phyloP scores from a whole-genome alignment of 2,888 invertebrate genomes.

The Perithous albicinctus region DNA sequence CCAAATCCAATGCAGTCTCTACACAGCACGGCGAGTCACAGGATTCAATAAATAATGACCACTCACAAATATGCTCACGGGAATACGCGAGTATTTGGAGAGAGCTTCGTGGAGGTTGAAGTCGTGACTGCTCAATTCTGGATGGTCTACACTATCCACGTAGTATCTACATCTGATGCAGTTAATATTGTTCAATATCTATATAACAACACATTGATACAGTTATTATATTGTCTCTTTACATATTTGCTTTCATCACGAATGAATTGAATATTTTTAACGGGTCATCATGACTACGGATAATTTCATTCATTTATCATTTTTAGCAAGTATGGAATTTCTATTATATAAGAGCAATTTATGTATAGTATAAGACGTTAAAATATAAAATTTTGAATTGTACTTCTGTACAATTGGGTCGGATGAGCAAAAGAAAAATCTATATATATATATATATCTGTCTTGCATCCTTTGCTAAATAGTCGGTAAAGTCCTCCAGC shows the following conservation, averaged over 20 bases:
- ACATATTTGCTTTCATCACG: too few relatives aligned
- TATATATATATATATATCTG: too few relatives aligned
- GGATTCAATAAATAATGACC: constrained; percentile 70
- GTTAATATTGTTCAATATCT: neutral
- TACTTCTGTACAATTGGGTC: too few relatives aligned
- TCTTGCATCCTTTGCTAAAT: neutral
- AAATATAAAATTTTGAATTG: too few relatives aligned
- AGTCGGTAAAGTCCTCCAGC: too few relatives aligned
- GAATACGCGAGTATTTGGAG: constrained; percentile 27
- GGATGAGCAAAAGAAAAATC: neutral
- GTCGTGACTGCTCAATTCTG: constrained; percentile 12
- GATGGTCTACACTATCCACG: neutral
- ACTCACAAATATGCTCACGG: constrained; percentile 61
- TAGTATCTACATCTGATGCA: constrained; percentile 3
- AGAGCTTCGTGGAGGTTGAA: constrained; percentile 8
- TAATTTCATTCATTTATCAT: too few relatives aligned
- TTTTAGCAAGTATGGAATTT: too few relatives aligned
- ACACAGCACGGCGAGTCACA: constrained; percentile 61
- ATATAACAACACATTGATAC: neutral
- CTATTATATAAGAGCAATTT: too few relatives aligned
- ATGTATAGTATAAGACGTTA: too few relatives aligned
- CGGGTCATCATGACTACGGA: too few relatives aligned
- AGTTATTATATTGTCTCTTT: too few relatives aligned
- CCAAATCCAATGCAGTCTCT: constrained; percentile 13
- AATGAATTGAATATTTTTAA: too few relatives aligned